phyloP scores from a whole-genome alignment of 2,888 invertebrate species.

The Teleiodes luculella region DNA sequence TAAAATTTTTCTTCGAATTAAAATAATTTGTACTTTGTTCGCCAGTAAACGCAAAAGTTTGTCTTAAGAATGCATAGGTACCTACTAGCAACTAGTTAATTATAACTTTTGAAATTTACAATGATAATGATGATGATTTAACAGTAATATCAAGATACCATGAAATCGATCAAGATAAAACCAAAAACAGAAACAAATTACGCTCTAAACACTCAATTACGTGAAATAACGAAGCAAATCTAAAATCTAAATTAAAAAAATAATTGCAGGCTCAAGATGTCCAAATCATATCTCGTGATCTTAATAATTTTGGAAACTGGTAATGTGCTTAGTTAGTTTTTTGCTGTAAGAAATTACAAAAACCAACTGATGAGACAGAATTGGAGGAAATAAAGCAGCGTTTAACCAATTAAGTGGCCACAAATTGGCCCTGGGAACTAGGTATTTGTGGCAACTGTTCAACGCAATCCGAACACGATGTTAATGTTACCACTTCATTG shows the following conservation, averaged over 20 bases:
- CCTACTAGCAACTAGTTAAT: no score
- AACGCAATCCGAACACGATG: neutral
- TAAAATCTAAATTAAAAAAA: neutral
- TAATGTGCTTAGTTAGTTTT: no score
- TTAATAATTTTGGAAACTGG: neutral
- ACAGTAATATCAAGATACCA: no score
- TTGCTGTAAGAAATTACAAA: neutral
- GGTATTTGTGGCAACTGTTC: constrained; percentile 21
- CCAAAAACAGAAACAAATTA: neutral
- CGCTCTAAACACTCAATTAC: neutral
- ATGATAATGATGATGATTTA: no score
- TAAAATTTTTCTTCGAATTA: no score
- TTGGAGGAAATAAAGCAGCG: constrained; percentile 25
- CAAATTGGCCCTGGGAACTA: constrained; percentile 27
- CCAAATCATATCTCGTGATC: neutral
- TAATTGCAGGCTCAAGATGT: neutral
- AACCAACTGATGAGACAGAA: constrained; percentile 2
- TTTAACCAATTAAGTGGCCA: constrained; percentile 15
- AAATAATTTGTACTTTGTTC: no score
- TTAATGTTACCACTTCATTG: constrained; percentile 40
- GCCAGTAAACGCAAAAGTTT: no score
- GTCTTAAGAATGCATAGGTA: no score
- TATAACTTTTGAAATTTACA: no score
- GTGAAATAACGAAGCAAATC: neutral
- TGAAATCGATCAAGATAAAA: neutral